Base-by-base conservation (phyloP, 2,797 vertebrate genomes). In the Pogonophryne albipinna region DNA sequence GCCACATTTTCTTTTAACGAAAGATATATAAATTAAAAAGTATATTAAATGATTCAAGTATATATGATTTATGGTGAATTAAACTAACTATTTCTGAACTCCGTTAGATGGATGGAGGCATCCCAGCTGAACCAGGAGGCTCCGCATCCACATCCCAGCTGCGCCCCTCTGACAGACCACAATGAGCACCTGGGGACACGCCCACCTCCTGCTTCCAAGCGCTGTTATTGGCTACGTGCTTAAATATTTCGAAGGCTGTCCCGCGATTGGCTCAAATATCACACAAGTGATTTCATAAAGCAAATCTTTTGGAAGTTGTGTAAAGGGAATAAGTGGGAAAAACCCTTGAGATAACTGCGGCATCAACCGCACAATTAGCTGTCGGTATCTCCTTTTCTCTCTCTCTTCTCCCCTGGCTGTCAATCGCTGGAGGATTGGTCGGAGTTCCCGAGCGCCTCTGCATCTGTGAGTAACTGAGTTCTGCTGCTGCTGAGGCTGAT, bases 251-350 rank as follows among this genome's bases (percentile, higher is more conserved):
- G 6, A 23, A 10, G 71, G 49, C 65, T 47, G 63, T 12, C 19
- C 69, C 60, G 19, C 51, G 76, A 95, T 95, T 95, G 94, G 95
- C 71, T 85, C 66, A 71, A 75, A 84, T 63, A 27, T 41, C 78
- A 51, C 85, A 89, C 82, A 72, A 84, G 76, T 63, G 87, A 92
- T 94, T 93, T 94, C 93, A 94, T 94, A 94, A 95, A 94, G 93
- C 91, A 92, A 92, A 87, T 92, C 82, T 90, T 92, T 89, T 84
- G 74, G 86, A 95, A 95, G 93, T 95, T 95, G 92, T 90, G 89
- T 89, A 75, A 92, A 91, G 89, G 91, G 89, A 90, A 87, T 90
- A 90, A 89, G 83, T 90, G 79, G 81, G 78, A 51, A 87, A 87
- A 86, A 76, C 84, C 84, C 89, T 11, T 71, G 92, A 91, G 91